These are phyloP conservation scores for Probaryconus sp. DNA, from an alignment of 1,140 invertebrate genomes.

Conservation along the genomic window DNA sequence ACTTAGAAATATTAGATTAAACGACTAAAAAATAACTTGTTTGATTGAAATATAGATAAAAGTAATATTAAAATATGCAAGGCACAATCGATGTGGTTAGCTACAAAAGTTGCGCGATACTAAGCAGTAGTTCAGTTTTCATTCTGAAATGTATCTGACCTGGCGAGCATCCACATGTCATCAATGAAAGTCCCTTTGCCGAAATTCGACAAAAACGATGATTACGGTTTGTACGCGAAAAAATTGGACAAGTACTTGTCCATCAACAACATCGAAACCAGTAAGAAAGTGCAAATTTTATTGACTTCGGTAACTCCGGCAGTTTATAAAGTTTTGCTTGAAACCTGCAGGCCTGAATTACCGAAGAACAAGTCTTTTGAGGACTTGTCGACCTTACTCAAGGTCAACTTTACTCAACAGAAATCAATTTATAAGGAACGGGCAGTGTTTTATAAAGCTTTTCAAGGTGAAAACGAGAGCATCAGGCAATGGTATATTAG, in stretches of 20 bases:
- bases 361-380: conserved; percentile 49
- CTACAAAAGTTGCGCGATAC: background rate
- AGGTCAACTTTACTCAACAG: conserved; percentile 19
- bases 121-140: conserved; percentile 20
- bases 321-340: conserved; percentile 39
- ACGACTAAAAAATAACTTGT: no score
- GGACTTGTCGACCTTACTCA: conserved; percentile 16
- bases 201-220: conserved; percentile 48
- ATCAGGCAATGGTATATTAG: conserved; percentile 27
- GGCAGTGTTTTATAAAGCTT: conserved; percentile 30
- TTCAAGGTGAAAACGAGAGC: conserved; percentile 23
- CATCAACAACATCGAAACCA: conserved; percentile 44
- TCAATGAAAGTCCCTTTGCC: conserved; percentile 35
- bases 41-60: no score
- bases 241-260: conserved; percentile 43
- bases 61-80: conserved; percentile 32
- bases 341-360: conserved; percentile 29
- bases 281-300: conserved; percentile 44
- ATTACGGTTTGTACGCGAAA: conserved; percentile 48
- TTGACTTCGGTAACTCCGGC: conserved; percentile 39
- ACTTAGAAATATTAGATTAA: no score
- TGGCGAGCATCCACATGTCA: no score
- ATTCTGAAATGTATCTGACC: conserved; percentile 38
- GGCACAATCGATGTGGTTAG: conserved; percentile 11
- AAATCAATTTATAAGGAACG: conserved; percentile 47